Evolutionary conservation across 2,113 vertebrate genomes (phyloP).

Genomic region (Corythornis madagascariensis): DNA sequence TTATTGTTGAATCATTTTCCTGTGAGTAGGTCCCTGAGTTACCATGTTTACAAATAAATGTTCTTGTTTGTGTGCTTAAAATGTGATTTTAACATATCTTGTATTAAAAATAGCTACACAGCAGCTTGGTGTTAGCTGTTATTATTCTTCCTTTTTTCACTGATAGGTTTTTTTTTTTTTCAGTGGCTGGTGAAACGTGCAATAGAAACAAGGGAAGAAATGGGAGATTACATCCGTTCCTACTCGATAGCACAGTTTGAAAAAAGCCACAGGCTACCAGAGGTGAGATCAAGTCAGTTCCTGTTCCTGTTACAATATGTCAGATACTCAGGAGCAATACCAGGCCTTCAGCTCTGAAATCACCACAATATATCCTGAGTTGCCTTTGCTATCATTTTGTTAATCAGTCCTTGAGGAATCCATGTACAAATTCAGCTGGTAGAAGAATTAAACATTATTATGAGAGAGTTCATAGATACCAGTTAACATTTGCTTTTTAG

Average conservation of each 20-base stretch:
- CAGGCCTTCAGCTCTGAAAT: neutral
- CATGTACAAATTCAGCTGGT: neutral
- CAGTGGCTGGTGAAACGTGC: slow-evolving; percentile 98
- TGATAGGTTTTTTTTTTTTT: neutral
- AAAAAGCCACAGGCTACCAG: slow-evolving; percentile 88
- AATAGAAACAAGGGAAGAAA: slow-evolving; percentile 96
- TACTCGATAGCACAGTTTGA: slow-evolving; percentile 96
- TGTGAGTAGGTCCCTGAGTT: neutral
- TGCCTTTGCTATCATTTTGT: neutral
- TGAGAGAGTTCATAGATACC: neutral
- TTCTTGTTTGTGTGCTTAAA: neutral
- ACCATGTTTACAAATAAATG: neutral
- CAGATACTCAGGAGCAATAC: neutral
- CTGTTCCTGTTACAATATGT: neutral
- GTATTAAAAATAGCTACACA: neutral
- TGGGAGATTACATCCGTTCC: slow-evolving; percentile 93
- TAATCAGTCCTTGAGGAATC: neutral
- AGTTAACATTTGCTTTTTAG: neutral
- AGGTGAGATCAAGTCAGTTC: slow-evolving; percentile 78
- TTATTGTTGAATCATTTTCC: neutral
- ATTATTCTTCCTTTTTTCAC: neutral
- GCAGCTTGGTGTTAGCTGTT: neutral
- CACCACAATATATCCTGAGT: neutral
- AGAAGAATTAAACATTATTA: neutral
- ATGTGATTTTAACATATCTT: neutral